Evolutionary conservation across 2,888 invertebrate genomes (phyloP), one percentile per base, ranked within the genome.

Genomic region (Labia minor): DNA sequence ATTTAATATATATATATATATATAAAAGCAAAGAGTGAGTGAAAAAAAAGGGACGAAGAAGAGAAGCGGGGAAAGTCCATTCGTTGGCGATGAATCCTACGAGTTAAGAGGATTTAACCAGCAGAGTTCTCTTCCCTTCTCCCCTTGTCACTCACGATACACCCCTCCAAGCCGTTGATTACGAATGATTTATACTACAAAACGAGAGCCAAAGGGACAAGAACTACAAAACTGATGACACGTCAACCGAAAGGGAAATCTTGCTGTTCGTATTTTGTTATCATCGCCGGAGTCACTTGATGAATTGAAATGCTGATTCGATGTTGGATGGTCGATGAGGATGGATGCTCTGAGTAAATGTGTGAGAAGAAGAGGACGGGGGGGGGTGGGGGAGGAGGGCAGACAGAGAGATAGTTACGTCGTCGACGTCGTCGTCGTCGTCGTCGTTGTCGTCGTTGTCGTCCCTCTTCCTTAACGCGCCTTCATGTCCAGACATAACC

Each of bases 181-280:
- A 49, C 49, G 49, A 49, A 49, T 49, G 49, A 49, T 49, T 49
- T 49, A 49, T 49, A 49, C 49, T 49, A 49, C 49, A 14, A 14
- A 49, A 49, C 49, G n/a, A 49, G 11, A 49, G 49, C 49, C 49
- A 49, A 49, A 14, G 49, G 49, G 3, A 49, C 49, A 49, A 49
- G 49, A 49, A 49, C n/a, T 49, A 49, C 49, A 14, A 49, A 49
- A 49, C 49, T 49, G 49, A 49, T 49, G 49, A 49, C 49, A 49
- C 49, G 49, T 49, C 49, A 49, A 49, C 49, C 49, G 49, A 49
- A n/a, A n/a, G n/a, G n/a, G 49, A 49, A 49, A 49, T 49, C 49
- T 49, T 49, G 49, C 49, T 49, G 3, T 14, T 49, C 49, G 49
- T 49, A 49, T 49, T 49, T 49, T 49, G 49, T 49, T 49, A 49